Evolutionary conservation across 2,888 invertebrate species (phyloP), one percentile per base, ranked within the genome.

Genomic region (Conops quadrifasciatus): DNA sequence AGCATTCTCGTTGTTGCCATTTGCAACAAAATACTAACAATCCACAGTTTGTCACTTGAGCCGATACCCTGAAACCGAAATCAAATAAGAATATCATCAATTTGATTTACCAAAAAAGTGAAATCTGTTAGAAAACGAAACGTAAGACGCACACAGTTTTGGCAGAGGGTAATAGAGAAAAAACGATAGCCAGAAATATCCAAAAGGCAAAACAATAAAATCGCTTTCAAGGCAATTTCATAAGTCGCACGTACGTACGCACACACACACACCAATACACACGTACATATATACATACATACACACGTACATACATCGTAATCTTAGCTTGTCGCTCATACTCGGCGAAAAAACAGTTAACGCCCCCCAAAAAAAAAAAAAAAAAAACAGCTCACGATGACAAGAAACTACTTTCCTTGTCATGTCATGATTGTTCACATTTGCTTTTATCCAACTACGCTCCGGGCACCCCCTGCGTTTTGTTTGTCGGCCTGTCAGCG

Each of bases 221-320:
- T 72, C 69, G 63, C 64, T 9, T 72, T 72, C 64, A 72, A 65
- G 68, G 65, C 68, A 72, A 64, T 72, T 72, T 72, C 64, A 59
- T 59, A 65, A 58, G 28, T 26, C n/a, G 49, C 60, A 49, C 47
- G 67, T 67, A 56, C 1, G 49, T 4, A 49, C 49, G 13, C 49
- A 49, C 49, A 49, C 49, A 49, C 49, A 49, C 49, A 49, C 49
- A 49, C 9, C 4, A 7, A 36, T 36, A 36, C 49, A 49, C 49
- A 49, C 19, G n/a, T 19, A 49, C 49, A n/a, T 49, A 49, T n/a
- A 15, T 15, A 45, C 49, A 49, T 19, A 49, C n/a, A 36, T 36
- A 7, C 5, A 36, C 36, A 49, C 49, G 4, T 4, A 49, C 4
- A 1, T 45, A 1, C 13, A 13, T 13, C 9, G n/a, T n/a, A n/a